Base-by-base conservation (phyloP, 2,113 vertebrate genomes). In the Oryctolagus cuniculus region DNA sequence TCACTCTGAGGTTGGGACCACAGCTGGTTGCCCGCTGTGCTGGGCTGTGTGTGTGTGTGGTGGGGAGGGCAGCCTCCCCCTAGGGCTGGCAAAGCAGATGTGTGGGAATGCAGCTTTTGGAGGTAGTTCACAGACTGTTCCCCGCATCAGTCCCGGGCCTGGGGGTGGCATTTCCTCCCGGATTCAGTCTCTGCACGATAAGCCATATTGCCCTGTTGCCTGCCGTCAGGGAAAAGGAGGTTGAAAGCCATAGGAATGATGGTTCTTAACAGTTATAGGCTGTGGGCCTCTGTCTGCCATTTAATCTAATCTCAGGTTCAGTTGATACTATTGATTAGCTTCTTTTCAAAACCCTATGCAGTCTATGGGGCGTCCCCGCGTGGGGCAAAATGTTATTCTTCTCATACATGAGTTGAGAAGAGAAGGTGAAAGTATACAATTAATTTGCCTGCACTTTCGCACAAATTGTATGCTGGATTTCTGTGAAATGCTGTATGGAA, bases 391-490 rank as follows among this genome's bases (percentile, higher is more conserved):
- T 89, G 97, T 96, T 97, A 96, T 97, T 98, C 96, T 98, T 98
- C 93, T 98, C 95, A 67, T 97, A 67, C 72, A 63, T 94, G 96
- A 98, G 92, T 91, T 92, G 90, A 97, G 95, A 96, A 96, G 96
- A 97, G 98, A 98, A 98, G 97, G 97, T 97, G 97, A 97, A 98
- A 98, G 98, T 98, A 94, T 98, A 97, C 98, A 98, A 98, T 98
- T 98, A 98, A 98, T 98, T 98, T 98, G 96, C 98, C 97, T 98
- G 97, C 95, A 97, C 95, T 98, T 98, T 97, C 97, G 96, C 53
- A 53, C 95, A 98, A 98, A 98, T 98, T 97, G 98, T 97, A 98
- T 98, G 97, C 98, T 98, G 98, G 95, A 96, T 98, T 98, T 98
- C 98, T 98, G 89, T 95, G 97, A 98, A 96, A 92, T 66, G 55